phyloP scores from a whole-genome alignment of 2,113 vertebrate species.

The Sitta europaea region DNA sequence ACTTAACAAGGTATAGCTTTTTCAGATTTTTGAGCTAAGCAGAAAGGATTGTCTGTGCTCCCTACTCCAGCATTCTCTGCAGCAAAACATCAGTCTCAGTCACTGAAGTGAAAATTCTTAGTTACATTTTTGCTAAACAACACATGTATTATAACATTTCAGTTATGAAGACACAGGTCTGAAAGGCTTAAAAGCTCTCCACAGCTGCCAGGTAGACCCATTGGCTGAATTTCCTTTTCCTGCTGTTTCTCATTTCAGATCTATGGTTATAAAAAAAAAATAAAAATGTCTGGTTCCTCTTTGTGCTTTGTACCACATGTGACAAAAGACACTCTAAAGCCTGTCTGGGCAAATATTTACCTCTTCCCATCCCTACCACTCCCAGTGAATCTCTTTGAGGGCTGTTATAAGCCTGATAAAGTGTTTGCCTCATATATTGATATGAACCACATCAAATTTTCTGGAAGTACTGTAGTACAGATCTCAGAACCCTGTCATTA shows the following conservation, averaged over 20 bases:
- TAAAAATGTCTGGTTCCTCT: background rate
- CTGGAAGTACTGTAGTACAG: background rate
- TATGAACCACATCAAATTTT: background rate
- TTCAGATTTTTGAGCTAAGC: background rate
- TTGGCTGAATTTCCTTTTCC: background rate
- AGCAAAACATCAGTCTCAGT: background rate
- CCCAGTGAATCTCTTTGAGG: background rate
- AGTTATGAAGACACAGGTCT: background rate
- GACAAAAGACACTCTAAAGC: background rate
- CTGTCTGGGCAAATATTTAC: background rate
- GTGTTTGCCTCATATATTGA: background rate
- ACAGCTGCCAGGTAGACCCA: background rate
- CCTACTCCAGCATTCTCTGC: background rate
- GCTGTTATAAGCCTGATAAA: background rate
- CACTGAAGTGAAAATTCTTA: background rate
- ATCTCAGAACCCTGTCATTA: background rate
- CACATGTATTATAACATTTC: background rate
- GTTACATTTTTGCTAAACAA: background rate
- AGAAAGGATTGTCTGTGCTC: background rate
- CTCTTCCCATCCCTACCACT: background rate
- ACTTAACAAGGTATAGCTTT: background rate
- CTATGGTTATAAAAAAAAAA: background rate
- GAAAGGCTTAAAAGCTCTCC: background rate
- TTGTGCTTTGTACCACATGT: background rate
- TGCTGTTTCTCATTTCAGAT: constrained; percentile 18